A percentile compares a stretch with the other conserved stretches of the same genome.
Evolutionary conservation across 2,797 vertebrate species (phyloP).

Genomic region (Fistularia commersonii): DNA sequence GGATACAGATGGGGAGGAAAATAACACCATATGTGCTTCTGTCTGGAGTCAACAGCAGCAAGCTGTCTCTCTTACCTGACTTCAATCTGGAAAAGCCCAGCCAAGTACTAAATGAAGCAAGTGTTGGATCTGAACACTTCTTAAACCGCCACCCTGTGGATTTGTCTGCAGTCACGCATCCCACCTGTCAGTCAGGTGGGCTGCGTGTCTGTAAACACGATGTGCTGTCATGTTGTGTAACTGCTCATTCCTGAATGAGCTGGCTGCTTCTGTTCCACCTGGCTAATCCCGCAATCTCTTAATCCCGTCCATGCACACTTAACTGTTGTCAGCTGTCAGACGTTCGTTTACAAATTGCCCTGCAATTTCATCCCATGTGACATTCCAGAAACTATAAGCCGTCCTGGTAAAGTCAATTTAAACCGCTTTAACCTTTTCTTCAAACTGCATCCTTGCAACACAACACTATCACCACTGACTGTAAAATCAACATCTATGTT

Average conservation of each 20-base stretch:
- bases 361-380: too few relatives aligned
- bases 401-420: too few relatives aligned
- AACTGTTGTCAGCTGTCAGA: conserved; percentile 22
- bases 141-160: background rate
- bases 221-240: conserved; percentile 54
- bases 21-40: conserved; percentile 47
- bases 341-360: too few relatives aligned
- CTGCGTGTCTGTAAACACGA: conserved; percentile 22
- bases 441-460: too few relatives aligned
- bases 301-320: conserved; percentile 44
- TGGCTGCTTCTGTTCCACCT: conserved; percentile 22
- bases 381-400: too few relatives aligned
- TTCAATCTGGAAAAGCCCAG: conserved; percentile 9
- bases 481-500: too few relatives aligned
- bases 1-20: conserved; percentile 31
- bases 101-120: background rate
- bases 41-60: conserved; percentile 21
- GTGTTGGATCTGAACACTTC: too few relatives aligned
- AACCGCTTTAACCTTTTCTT: too few relatives aligned
- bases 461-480: too few relatives aligned
- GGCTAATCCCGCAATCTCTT: conserved; percentile 67
- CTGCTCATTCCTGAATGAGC: conserved; percentile 33
- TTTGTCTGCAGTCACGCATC: background rate
- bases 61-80: conserved; percentile 26
- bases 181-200: conserved; percentile 44